Conservation (phyloP, 1,140 invertebrate species). For the Dendroctonus ponderosae region DNA sequence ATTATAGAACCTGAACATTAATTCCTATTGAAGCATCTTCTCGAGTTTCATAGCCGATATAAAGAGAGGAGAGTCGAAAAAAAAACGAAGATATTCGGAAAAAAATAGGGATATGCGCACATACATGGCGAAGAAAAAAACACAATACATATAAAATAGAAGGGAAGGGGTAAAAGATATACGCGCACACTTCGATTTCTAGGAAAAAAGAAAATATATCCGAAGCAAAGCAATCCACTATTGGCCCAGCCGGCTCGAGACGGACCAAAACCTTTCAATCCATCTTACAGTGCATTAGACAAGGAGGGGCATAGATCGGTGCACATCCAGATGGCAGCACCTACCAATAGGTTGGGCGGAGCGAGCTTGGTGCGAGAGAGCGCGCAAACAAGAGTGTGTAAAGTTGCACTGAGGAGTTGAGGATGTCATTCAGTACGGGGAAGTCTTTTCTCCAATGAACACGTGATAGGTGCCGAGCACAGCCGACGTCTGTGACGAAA, state of each 20-base stretch:
- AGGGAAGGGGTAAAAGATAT: constrained; percentile 36
- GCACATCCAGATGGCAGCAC: constrained; percentile 44
- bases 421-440: constrained; percentile 48
- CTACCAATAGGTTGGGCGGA: constrained; percentile 48
- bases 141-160: constrained; percentile 36
- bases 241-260: constrained; percentile 40
- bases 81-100: background rate
- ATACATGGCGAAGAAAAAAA: constrained; percentile 30
- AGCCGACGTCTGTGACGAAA: constrained; percentile 8
- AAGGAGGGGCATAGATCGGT: constrained; percentile 29
- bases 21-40: constrained; percentile 18
- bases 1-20: constrained; percentile 8
- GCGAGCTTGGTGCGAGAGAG: constrained; percentile 29
- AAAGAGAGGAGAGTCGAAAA: constrained; percentile 15
- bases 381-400: constrained; percentile 19
- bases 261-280: constrained; percentile 30
- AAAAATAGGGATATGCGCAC: constrained; percentile 24
- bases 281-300: constrained; percentile 35
- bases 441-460: constrained; percentile 45
- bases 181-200: constrained; percentile 48
- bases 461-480: constrained; percentile 39
- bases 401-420: constrained; percentile 32
- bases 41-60: constrained; percentile 16
- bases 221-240: constrained; percentile 46
- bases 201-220: constrained; percentile 50